Evolutionary conservation across 92 coral and sea anemone species (phyloP).

Genomic region (Epizoanthus illoricatus): DNA sequence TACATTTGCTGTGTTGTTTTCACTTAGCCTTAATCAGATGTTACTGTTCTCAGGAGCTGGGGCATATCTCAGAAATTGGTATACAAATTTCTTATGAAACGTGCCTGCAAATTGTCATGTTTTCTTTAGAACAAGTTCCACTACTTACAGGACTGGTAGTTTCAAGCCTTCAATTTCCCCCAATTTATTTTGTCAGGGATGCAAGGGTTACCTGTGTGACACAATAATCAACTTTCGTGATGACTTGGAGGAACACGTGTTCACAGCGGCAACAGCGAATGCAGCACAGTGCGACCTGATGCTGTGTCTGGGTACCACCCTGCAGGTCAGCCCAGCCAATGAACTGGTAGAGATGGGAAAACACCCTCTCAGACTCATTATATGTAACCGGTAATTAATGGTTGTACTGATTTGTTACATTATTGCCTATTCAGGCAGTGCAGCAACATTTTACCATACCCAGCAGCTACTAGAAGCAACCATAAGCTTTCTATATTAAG

Average conservation of each 20-base stretch:
- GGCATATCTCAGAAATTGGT: no score
- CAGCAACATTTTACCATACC: no score
- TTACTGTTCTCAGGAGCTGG: no score
- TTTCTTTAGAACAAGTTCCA: no score
- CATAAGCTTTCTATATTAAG: no score
- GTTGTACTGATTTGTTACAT: neutral
- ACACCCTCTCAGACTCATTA: slow-evolving; percentile 43
- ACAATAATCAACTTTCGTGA: slow-evolving; percentile 54
- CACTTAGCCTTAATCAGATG: no score
- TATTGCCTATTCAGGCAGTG: no score
- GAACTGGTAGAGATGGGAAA: slow-evolving; percentile 57
- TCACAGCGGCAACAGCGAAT: slow-evolving; percentile 35
- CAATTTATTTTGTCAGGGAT: slow-evolving; percentile 17
- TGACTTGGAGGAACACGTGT: slow-evolving; percentile 44
- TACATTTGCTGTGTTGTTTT: no score
- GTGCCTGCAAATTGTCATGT: no score
- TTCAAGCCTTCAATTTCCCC: neutral
- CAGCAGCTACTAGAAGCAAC: no score
- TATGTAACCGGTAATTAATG: slow-evolving; percentile 43
- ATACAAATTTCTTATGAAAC: no score
- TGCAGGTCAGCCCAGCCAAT: slow-evolving; percentile 56
- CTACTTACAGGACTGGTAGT: no score
- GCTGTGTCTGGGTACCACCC: slow-evolving; percentile 53
- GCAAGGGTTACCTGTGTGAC: slow-evolving; percentile 47
- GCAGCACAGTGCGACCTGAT: slow-evolving; percentile 48